These are phyloP conservation scores for Dynastes grantii DNA, from an alignment of 2,888 invertebrate genomes.

Conservation along the genomic window DNA sequence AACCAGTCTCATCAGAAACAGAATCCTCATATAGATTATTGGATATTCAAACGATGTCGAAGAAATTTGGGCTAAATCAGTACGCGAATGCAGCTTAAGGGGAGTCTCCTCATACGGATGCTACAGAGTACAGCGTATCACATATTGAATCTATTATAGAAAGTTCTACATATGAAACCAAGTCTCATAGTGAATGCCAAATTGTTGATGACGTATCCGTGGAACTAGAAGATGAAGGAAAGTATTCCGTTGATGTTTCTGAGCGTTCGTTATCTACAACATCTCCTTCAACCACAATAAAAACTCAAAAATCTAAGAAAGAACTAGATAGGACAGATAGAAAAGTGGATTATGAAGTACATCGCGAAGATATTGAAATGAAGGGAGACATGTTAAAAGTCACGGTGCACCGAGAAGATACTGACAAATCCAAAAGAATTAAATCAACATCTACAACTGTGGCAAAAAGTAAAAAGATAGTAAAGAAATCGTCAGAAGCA, in stretches of 20 bases:
- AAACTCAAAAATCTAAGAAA: constrained; percentile 39
- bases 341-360: constrained; percentile 49
- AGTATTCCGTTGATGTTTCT: constrained; percentile 14
- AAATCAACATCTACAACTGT: constrained; percentile 42
- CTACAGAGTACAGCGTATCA: constrained; percentile 63
- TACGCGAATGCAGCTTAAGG: constrained; percentile 48
- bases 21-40: constrained; percentile 62
- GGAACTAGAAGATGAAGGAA: constrained; percentile 6
- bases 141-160: constrained; percentile 64
- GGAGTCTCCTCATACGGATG: constrained; percentile 62
- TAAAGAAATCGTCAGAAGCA: constrained; percentile 28
- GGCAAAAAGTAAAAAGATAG: constrained; percentile 19
- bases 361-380: constrained; percentile 68
- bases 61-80: constrained; percentile 34
- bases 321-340: constrained; percentile 32
- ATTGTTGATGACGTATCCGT: constrained; percentile 5
- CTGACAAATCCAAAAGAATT: constrained; percentile 23
- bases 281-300: constrained; percentile 24
- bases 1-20: constrained; percentile 66
- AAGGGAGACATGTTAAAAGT: constrained; percentile 69
- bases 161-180: constrained; percentile 23
- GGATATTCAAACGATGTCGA: constrained; percentile 60
- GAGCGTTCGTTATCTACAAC: constrained; percentile 22
- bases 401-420: constrained; percentile 64
- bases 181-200: constrained; percentile 25